Evolutionary conservation across 2,113 vertebrate genomes (phyloP), one percentile per base, ranked within the genome.

Genomic region (Myotis lucifugus): DNA sequence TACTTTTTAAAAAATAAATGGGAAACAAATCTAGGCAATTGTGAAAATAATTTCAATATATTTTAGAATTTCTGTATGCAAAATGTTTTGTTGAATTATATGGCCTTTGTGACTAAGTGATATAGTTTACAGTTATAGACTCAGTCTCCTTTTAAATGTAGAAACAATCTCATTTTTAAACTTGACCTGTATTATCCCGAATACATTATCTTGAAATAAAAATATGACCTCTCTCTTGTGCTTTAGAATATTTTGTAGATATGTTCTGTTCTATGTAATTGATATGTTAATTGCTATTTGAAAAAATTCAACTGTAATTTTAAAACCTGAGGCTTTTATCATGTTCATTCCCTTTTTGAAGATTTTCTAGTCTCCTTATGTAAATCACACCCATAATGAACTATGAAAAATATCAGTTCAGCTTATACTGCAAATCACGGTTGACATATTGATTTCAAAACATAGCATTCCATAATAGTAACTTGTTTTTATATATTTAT

Each of bases 151-250:
- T 97, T 93, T 88, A 95, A 96, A 94, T 90, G 90, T 97, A 91
- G 77, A 96, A 96, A 96, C 74, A 77, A 94, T 97, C n/a, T 97
- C 93, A 92, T 98, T 67, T 98, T 93, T 96, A 96, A 98, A 98
- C 96, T 98, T 97, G 97, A 98, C 96, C 42, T 96, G 87, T 98
- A 86, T 97, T 98, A 98, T 95, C 90, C 85, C 97, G 96, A 97
- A 97, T 91, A 98, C 96, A 97, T 95, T 98, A 97, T 98, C 98
- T 98, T 97, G 95, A 98, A 98, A 98, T 98, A 96, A 98, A 97
- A 98, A 87, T 98, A 96, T 14, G 69, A 73, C 1, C 46, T 78
- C 84, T 98, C 96, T 98, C 98, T 98, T 98, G 97, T 98, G 95
- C 50, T 87, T 90, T 93, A 88, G 25, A 25, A 7, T 96, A 46